Base-by-base conservation (phyloP, 2,797 vertebrate genomes). In the Peromyscus attwateri region DNA sequence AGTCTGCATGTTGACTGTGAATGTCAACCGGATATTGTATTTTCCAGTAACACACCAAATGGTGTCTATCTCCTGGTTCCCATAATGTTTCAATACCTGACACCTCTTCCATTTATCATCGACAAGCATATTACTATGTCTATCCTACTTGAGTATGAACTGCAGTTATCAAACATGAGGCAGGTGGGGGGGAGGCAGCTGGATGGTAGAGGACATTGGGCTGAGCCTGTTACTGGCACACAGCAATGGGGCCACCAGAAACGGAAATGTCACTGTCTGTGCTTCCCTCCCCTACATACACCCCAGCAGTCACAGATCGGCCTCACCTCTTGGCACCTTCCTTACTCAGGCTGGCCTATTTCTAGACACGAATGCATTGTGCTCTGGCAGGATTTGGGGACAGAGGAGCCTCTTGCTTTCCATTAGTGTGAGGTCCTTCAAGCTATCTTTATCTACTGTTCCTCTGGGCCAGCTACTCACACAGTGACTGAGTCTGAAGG, bases 211-310 rank as follows among this genome's bases (percentile, higher is more conserved):
- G 6, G 73, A 46, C 23, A 8, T 27, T 17, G n/a, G 76, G 21
- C 66, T 89, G 21, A 49, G 31, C 8, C 77, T n/a, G 8, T 71
- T 34, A 34, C 27, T 66, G 49, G n/a, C 6, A 68, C 25, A 79
- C 9, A 80, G 19, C 34, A 46, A 3, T 0, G 10, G 10, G 27
- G 46, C 49, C 25, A 21, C 12, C 9, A 1, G 29, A 77, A 21
- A 55, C 4, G 11, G 31, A 37, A 87, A 46, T 0, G 0, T n/a
- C 60, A 4, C 60, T 9, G 1, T 46, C 57, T 5, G 2, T 0
- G 12, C 29, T 73, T 21, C 49, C 37, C 71, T 4, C 31, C 68
- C 17, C 34, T 43, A 3, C 31, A 4, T 0, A 25, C 19, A 43
- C 14, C 3, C 49, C 7, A 0, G 66, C 9, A 25, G 2, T 70